phyloP scores from a whole-genome alignment of 1,140 invertebrate species.

The Sogatella furcifera region DNA sequence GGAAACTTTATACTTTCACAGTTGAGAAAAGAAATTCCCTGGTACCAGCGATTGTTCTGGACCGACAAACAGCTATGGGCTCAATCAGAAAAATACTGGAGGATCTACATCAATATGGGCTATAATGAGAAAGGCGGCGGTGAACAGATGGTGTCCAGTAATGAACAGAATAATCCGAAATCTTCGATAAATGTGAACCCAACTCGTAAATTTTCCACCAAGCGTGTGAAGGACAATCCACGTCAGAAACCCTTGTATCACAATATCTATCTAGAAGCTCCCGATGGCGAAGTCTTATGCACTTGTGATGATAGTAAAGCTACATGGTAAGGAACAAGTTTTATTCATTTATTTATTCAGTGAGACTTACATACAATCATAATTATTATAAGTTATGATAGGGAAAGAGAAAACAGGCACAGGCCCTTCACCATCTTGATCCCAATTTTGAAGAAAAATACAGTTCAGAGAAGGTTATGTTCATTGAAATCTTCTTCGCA shows the following conservation, averaged over 20 bases:
- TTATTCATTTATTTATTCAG: too few species aligned
- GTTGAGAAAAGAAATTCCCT: neutral
- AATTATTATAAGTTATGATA: too few species aligned
- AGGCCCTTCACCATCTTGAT: too few species aligned
- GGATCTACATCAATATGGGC: slow-evolving; percentile 5
- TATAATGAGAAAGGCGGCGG: slow-evolving; percentile 10
- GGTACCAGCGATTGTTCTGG: slow-evolving; percentile 12
- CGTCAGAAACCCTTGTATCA: slow-evolving; percentile 55
- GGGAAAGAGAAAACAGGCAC: too few species aligned
- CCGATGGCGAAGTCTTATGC: slow-evolving; percentile 66
- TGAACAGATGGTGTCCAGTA: slow-evolving; percentile 27
- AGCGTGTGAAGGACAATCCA: slow-evolving; percentile 1
- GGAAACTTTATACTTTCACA: too few species aligned
- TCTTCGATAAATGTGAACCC: neutral
- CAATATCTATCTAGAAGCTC: slow-evolving; percentile 67
- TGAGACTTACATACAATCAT: too few species aligned
- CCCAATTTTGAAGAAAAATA: too few species aligned
- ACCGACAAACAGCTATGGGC: slow-evolving; percentile 11
- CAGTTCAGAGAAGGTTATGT: too few species aligned
- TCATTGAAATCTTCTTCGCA: too few species aligned
- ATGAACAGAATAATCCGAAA: neutral
- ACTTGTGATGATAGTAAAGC: slow-evolving; percentile 75
- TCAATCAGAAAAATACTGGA: neutral
- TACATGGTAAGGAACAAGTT: slow-evolving; percentile 47
- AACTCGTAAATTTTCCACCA: slow-evolving; percentile 3